Evolutionary conservation across 2,797 vertebrate genomes (phyloP), one percentile per base, ranked within the genome.

Genomic region (Picus viridis): DNA sequence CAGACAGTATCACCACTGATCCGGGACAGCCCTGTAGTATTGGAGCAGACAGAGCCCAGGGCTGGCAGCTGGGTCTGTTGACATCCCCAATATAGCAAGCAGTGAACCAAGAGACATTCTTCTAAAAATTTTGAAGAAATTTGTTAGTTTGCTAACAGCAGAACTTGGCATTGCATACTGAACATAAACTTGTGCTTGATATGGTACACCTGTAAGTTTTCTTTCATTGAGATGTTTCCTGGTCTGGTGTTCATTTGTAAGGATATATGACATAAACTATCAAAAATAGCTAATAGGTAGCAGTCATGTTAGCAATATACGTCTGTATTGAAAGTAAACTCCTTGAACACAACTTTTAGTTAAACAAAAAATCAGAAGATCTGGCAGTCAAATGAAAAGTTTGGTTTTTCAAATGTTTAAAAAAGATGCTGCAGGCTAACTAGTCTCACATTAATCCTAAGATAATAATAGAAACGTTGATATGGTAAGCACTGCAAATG

Each of bases 1-100:
- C 0, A 0, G 41, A 10, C 9, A 47, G 22, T 57, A 18, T 8
- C 18, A 16, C 11, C 2, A 3, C 3, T 32, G 29, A 27, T 57
- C 8, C 8, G 4, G 3, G 64, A 12, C 3, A 64, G 18, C 18
- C 20, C n/a, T 54, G 6, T 29, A 47, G 17, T 16, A 23, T 56
- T 29, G 86, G 7, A 88, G 9, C 4, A 73, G 5, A 11, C 9
- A 24, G 39, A 64, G n/a, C 4, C 56, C 24, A 11, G 11, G 32
- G 4, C 34, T 83, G 49, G 16, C 49, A 67, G 16, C 36, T 8
- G 10, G 3, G 4, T 26, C 24, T 87, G 2, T 2, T 84, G 82
- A 27, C 23, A 59, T 41, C 4, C 24, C 12, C 11, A 56, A 1
- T 12, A 8, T 7, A 15, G 6, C 23, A 87, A 68, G 57, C 8